These are phyloP conservation scores for Hormaphis cornu DNA, from an alignment of 1,140 invertebrate genomes.

Conservation along the genomic window DNA sequence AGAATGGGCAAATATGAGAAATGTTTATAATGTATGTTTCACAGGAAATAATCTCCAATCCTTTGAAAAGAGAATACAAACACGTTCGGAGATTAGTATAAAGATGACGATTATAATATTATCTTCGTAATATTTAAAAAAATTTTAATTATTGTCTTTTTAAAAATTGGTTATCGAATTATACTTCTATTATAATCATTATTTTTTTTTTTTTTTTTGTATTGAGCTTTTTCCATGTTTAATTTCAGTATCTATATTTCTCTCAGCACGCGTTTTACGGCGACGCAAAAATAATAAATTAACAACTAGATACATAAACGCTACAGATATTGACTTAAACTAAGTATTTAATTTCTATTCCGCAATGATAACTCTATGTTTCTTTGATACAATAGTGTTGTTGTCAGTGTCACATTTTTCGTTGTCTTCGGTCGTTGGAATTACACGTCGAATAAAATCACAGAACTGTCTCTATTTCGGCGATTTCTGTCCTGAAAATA, in stretches of 20 bases:
- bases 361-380: not conserved
- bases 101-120: too few species aligned
- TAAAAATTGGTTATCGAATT: not conserved
- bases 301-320: not conserved
- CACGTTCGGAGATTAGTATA: too few species aligned
- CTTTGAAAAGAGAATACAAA: too few species aligned
- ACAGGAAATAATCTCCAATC: too few species aligned
- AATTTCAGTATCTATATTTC: constrained; percentile 28
- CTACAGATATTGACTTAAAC: not conserved
- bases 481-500: constrained; percentile 60
- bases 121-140: too few species aligned
- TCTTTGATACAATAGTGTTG: not conserved
- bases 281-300: constrained; percentile 18
- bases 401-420: not conserved
- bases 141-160: not conserved
- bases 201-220: not conserved
- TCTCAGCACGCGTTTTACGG: constrained; percentile 5
- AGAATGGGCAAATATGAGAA: not conserved
- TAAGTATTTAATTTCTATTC: not conserved
- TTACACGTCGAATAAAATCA: constrained; percentile 46
- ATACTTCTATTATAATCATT: too few species aligned
- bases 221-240: constrained; percentile 15
- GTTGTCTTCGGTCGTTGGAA: not conserved
- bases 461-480: constrained; percentile 82
- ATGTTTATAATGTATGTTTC: not conserved